phyloP scores from a whole-genome alignment of 2,113 vertebrate genomes.

The Egretta garzetta region DNA sequence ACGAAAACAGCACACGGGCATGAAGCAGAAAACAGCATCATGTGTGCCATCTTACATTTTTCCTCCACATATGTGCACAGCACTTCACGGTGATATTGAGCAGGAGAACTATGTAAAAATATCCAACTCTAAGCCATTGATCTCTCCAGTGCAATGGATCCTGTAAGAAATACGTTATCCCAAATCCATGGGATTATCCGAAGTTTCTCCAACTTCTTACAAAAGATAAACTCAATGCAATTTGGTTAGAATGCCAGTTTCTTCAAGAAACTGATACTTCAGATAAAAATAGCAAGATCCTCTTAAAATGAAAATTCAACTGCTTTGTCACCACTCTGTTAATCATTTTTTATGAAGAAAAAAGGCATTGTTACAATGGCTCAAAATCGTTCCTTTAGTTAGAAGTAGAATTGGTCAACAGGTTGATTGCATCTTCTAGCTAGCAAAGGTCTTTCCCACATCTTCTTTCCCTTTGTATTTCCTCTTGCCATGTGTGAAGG shows the following conservation, averaged over 20 bases:
- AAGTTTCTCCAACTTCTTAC: conserved; percentile 41
- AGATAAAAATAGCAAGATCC: conserved; percentile 69
- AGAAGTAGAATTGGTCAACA: conserved; percentile 70
- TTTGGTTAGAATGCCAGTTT: conserved; percentile 75
- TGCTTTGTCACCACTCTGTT: conserved; percentile 63
- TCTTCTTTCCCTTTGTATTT: conserved; percentile 99
- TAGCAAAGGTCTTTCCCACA: conserved; percentile 93
- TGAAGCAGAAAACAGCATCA: conserved; percentile 59
- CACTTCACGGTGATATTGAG: conserved; percentile 19
- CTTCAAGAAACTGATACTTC: conserved; percentile 71
- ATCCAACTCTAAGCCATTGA: conserved; percentile 6
- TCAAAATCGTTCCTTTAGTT: conserved; percentile 78
- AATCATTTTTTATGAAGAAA: conserved; percentile 76
- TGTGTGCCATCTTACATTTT: conserved; percentile 2
- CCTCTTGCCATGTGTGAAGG: conserved; percentile 98
- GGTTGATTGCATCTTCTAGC: conserved; percentile 82
- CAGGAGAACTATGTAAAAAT: conserved; percentile 17
- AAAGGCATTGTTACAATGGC: conserved; percentile 83
- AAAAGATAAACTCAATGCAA: conserved; percentile 64
- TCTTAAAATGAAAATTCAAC: conserved; percentile 71
- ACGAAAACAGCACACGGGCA: conserved; percentile 1
- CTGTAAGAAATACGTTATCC: neutral
- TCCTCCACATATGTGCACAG: conserved; percentile 17
- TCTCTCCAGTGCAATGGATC: neutral
- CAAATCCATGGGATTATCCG: neutral